These are phyloP conservation scores for Lymantria monacha DNA, from an alignment of 2,888 invertebrate genomes.

Conservation along the genomic window DNA sequence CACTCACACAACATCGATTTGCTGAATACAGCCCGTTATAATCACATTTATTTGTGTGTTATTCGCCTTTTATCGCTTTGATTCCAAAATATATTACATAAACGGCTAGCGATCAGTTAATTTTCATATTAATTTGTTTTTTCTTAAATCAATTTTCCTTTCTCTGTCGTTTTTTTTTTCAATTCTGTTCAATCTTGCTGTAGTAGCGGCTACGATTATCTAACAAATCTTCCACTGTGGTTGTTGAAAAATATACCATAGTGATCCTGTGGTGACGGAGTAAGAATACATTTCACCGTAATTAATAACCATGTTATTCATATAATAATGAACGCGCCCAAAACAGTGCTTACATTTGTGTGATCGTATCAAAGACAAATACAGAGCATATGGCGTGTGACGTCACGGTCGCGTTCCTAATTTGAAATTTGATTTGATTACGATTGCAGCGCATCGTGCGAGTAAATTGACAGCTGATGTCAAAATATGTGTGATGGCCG, in stretches of 20 bases:
- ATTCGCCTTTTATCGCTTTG: slow-evolving; percentile 18
- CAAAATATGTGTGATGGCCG: slow-evolving; percentile 7
- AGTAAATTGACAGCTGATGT: slow-evolving; percentile 6
- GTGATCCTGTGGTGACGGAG: too few relatives aligned
- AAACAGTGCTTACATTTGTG: neutral
- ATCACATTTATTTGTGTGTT: slow-evolving; percentile 21
- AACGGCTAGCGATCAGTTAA: slow-evolving; percentile 2
- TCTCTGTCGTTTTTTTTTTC: too few relatives aligned
- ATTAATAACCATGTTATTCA: too few relatives aligned
- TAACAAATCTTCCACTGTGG: too few relatives aligned
- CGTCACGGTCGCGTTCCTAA: slow-evolving; percentile 25
- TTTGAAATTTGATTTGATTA: slow-evolving; percentile 34
- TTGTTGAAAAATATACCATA: too few relatives aligned
- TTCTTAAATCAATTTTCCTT: neutral
- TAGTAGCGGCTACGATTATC: too few relatives aligned
- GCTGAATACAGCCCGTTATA: slow-evolving; percentile 26
- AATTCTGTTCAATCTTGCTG: too few relatives aligned
- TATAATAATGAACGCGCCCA: neutral
- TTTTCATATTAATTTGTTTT: neutral
- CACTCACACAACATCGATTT: slow-evolving; percentile 30
- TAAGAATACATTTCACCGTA: too few relatives aligned
- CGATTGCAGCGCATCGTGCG: slow-evolving; percentile 6
- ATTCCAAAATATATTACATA: neutral
- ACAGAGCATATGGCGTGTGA: slow-evolving; percentile 28
- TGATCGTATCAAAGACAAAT: slow-evolving; percentile 21